Conservation (phyloP, 2,113 vertebrate species). For the Dermatemys mawii region DNA sequence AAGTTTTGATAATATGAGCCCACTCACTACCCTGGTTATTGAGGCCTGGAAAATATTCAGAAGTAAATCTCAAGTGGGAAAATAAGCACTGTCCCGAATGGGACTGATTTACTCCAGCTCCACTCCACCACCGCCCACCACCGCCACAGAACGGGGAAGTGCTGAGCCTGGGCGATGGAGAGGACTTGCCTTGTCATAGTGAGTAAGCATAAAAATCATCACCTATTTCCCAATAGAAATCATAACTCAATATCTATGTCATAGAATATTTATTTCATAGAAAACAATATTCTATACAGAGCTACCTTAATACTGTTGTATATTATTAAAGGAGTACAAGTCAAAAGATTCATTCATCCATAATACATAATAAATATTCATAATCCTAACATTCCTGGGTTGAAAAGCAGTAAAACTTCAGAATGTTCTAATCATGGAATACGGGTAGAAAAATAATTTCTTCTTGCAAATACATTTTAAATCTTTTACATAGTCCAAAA, state of each 20-base stretch:
- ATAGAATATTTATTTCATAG: neutral
- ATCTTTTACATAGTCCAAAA: neutral
- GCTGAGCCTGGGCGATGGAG: neutral
- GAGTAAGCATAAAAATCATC: neutral
- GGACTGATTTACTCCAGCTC: too few species aligned
- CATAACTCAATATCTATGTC: neutral
- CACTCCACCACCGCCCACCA: too few species aligned
- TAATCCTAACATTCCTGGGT: neutral
- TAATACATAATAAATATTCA: neutral
- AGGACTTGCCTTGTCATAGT: neutral
- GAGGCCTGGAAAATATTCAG: too few species aligned
- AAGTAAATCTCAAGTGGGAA: too few species aligned
- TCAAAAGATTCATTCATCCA: neutral
- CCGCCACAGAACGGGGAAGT: too few species aligned
- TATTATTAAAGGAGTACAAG: neutral
- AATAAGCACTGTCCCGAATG: too few species aligned
- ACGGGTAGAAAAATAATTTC: neutral
- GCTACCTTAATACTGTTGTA: neutral
- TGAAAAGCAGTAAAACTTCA: neutral
- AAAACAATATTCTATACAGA: neutral
- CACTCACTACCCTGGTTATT: rapidly evolving
- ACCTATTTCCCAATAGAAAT: neutral
- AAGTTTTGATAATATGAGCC: neutral
- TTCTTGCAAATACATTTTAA: neutral
- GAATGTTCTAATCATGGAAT: neutral